Evolutionary conservation across 2,797 vertebrate genomes (phyloP).

Genomic region (Poeciliopsis infans): DNA sequence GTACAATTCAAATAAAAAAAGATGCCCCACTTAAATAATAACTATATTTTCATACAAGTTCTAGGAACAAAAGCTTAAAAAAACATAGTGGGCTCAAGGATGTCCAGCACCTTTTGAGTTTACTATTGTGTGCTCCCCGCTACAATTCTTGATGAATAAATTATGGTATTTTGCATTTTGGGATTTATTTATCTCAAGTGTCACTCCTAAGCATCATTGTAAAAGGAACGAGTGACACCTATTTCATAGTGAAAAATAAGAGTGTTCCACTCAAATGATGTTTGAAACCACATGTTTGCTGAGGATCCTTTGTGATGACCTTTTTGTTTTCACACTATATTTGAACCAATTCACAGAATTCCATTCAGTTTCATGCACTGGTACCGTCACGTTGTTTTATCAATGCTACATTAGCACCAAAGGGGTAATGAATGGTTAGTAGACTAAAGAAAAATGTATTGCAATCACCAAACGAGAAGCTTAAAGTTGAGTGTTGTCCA

Average conservation of each 20-base stretch:
- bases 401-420: not conserved
- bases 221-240: not conserved
- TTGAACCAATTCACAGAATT: not conserved
- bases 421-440: not conserved
- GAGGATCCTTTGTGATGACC: not conserved
- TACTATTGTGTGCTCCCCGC: conserved; percentile 8
- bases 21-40: conserved; percentile 28
- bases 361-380: not conserved
- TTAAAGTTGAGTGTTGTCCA: not conserved
- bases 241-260: not conserved
- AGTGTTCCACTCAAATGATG: not conserved
- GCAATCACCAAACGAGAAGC: not conserved
- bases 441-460: not conserved
- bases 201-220: not conserved
- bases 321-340: not conserved
- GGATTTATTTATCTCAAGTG: not conserved
- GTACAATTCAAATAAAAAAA: conserved; percentile 44
- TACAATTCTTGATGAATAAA: conserved; percentile 9
- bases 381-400: not conserved
- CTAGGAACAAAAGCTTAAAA: conserved; percentile 13
- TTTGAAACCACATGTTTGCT: not conserved
- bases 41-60: conserved; percentile 67
- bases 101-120: conserved; percentile 11
- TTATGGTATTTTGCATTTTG: not conserved
- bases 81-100: not conserved